Evolutionary conservation across 2,113 vertebrate species (phyloP).

Genomic region (Symphodus melops): DNA sequence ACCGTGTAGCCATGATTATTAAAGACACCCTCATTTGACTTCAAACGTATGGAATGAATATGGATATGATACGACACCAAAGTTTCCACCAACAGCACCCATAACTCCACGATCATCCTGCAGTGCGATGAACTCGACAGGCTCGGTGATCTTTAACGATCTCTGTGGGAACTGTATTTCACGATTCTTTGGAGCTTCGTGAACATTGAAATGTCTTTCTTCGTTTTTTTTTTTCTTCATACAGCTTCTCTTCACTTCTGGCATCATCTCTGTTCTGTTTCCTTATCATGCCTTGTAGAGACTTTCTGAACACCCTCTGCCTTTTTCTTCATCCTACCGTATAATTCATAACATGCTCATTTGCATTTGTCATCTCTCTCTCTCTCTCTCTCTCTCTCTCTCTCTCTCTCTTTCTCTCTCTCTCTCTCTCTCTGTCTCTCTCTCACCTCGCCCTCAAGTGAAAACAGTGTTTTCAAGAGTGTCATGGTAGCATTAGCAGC

Average conservation of each 20-base stretch:
- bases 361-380: conserved; percentile 3
- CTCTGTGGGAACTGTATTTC: background rate
- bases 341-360: conserved; percentile 4
- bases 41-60: conserved; percentile 79
- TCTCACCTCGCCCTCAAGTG: conserved; percentile 3
- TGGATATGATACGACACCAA: conserved; percentile 63
- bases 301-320: conserved; percentile 9
- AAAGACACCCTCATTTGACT: conserved; percentile 69
- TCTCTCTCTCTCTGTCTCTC: too few relatives aligned
- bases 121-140: background rate
- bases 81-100: conserved; percentile 40
- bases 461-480: background rate
- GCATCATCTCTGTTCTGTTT: background rate
- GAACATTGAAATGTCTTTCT: background rate
- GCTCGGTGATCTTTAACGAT: background rate
- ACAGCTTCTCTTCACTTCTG: background rate
- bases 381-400: too few relatives aligned
- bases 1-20: conserved; percentile 76
- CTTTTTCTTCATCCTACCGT: background rate
- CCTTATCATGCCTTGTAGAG: background rate
- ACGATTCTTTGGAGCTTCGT: conserved; percentile 2
- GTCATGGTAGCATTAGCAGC: conserved; percentile 6
- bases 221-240: background rate
- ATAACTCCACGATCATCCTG: background rate
- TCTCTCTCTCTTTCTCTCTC: too few relatives aligned